Evolutionary conservation across 1,140 invertebrate species (phyloP), one percentile per base, ranked within the genome.

Genomic region (Drosophila virilis): DNA sequence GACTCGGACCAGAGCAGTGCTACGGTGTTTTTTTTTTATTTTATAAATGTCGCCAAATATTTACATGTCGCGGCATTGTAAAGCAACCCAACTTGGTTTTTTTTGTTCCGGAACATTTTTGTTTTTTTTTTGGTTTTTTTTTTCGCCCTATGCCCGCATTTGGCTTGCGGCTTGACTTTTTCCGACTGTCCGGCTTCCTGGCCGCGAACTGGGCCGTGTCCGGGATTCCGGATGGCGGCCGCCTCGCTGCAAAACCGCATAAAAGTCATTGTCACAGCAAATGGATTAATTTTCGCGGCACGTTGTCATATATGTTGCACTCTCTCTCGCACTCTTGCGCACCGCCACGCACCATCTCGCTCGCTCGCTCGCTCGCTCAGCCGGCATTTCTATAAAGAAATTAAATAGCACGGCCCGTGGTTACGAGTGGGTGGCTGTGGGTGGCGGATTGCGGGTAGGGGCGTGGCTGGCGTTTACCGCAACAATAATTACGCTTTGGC

Each of bases 231-330:
- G 51, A 45, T 54, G 48, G 64, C 64, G 50, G 76, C 38, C 75
- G 83, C 75, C 71, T 78, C 82, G 76, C 68, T 89, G 84, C 74
- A 84, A 46, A 89, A 89, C 84, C 84, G 84, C 85, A 89, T 89
- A 89, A 89, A 88, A 89, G 80, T 89, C 84, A 89, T 89, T 90
- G 84, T 89, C 84, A 89, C 84, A 89, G 80, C 85, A 89, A 89
- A 89, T 89, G 84, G 85, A 89, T 89, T 89, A 89, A 89, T 89
- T 89, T 89, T 90, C 85, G 77, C 80, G 85, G 85, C 84, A 89
- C 77, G 74, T 82, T 89, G 84, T 80, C 84, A 89, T 89, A 78
- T 75, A 54, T 17, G 17, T 28, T 17, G 73, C 59, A n/a, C 64
- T 57, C 50, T 73, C 64, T 71, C 62, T 70, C 66, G 67, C 28